Base-by-base conservation (phyloP, 2,113 vertebrate species). In the Dolichallabes microphthalmus region DNA sequence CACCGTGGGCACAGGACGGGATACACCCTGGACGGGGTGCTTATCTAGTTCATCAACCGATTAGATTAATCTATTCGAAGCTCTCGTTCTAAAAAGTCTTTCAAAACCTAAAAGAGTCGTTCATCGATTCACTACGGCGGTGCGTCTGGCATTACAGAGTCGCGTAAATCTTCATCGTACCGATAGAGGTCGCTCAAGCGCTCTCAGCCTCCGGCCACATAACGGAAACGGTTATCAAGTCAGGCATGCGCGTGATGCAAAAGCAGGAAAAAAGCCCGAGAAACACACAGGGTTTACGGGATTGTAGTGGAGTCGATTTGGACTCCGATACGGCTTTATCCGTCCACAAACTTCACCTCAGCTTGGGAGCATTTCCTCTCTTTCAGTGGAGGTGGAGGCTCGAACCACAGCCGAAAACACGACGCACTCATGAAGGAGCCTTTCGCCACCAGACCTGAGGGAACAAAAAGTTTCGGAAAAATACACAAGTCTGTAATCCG, bases 201-300 rank as follows among this genome's bases (percentile, higher is more conserved):
- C 82, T 53, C 60, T 57, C 45, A 14, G 76, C 60, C n/a, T 76
- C 22, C 79, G 89, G 87, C 87, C 83, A 92, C 93, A 90, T 94
- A 95, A 95, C 95, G 94, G 95, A 95, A 95, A 94, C 92, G 86
- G 75, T 85, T 64, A 52, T 74, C 79, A 82, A 82, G 89, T 58
- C 0, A 88, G 89, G 87, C 94, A 94, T 93, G 95, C 94, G 94
- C 92, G 73, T 30, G 68, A 45, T 73, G 55, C 60, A 58, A 88
- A 32, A 32, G 80, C 80, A 86, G 32, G 53, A 76, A 85, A 84
- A 84, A 73, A 80, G 35, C 55, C 78, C 71, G 35, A 89, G 91
- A 91, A 93, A 90, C 93, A 91, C 91, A 90, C 91, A 90, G 93
- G 88, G 64, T 88, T 86, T 86, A 86, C 88, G 50, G 86, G 86